These are phyloP conservation scores for Acestrorhynchus altus DNA, from an alignment of 2,797 vertebrate genomes.

Conservation along the genomic window DNA sequence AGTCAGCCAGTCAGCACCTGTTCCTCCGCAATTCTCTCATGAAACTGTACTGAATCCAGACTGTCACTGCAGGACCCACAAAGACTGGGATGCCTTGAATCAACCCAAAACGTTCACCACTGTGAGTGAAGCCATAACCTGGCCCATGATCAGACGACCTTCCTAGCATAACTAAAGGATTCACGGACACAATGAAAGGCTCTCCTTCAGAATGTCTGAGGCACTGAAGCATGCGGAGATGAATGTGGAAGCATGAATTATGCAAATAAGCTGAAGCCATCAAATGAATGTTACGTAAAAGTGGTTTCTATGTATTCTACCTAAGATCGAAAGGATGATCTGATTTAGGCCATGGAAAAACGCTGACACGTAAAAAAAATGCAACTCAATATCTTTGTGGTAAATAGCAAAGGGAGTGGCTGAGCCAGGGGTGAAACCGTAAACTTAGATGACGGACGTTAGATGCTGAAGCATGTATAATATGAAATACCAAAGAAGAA, in stretches of 20 bases:
- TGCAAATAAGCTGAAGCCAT: constrained; percentile 25
- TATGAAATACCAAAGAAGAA: not conserved
- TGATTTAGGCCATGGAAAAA: not conserved
- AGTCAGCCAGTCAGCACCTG: not conserved
- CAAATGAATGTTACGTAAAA: constrained; percentile 13
- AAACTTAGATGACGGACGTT: not conserved
- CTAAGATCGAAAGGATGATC: constrained; percentile 2
- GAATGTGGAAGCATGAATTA: constrained; percentile 15
- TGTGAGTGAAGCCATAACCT: not conserved
- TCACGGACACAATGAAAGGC: not conserved
- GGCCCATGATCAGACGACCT: not conserved
- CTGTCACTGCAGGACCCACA: not conserved
- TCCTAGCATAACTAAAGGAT: not conserved
- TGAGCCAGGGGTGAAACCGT: not conserved
- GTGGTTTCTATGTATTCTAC: not conserved
- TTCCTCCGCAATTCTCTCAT: not conserved
- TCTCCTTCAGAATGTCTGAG: not conserved
- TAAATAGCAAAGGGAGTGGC: not conserved
- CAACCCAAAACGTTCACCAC: not conserved
- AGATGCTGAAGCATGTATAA: not conserved
- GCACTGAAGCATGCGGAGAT: not conserved
- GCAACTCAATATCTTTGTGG: constrained; percentile 1
- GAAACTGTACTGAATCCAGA: not conserved
- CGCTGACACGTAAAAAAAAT: not conserved
- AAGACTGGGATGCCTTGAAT: not conserved